Conservation (phyloP, 2,888 invertebrate genomes). For the Orthosia incerta region DNA sequence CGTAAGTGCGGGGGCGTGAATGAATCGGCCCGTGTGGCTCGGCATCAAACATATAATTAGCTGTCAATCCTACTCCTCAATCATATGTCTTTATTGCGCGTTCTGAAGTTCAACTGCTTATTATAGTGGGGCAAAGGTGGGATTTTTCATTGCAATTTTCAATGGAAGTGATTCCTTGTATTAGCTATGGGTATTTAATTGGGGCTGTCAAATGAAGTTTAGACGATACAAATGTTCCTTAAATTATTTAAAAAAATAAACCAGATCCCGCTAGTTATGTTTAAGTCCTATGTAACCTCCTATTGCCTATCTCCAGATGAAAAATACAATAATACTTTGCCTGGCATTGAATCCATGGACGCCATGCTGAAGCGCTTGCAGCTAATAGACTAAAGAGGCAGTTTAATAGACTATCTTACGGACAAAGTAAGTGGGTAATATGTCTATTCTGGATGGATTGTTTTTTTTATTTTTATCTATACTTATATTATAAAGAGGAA, state of each 20-base stretch:
- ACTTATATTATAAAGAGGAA: no score
- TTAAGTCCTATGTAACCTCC: neutral
- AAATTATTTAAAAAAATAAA: neutral
- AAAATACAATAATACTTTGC: neutral
- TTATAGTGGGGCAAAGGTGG: constrained; percentile 13
- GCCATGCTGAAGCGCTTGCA: neutral
- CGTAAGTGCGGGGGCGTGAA: constrained; percentile 39
- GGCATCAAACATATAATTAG: constrained; percentile 72
- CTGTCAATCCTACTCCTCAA: constrained; percentile 64
- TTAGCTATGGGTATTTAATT: neutral
- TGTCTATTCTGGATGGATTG: no score
- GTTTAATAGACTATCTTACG: neutral
- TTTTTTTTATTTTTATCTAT: no score
- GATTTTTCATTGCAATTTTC: constrained; percentile 22
- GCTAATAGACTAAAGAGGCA: neutral
- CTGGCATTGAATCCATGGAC: neutral
- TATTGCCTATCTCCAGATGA: neutral
- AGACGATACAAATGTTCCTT: neutral
- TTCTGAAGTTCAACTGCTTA: constrained; percentile 40
- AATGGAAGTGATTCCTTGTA: neutral
- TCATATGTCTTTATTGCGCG: constrained; percentile 63
- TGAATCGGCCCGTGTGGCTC: constrained; percentile 50
- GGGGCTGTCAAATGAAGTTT: neutral
- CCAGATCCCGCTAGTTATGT: neutral
- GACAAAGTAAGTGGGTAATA: neutral